Evolutionary conservation across 1,140 invertebrate genomes (phyloP).

Genomic region (Ericerus pela): DNA sequence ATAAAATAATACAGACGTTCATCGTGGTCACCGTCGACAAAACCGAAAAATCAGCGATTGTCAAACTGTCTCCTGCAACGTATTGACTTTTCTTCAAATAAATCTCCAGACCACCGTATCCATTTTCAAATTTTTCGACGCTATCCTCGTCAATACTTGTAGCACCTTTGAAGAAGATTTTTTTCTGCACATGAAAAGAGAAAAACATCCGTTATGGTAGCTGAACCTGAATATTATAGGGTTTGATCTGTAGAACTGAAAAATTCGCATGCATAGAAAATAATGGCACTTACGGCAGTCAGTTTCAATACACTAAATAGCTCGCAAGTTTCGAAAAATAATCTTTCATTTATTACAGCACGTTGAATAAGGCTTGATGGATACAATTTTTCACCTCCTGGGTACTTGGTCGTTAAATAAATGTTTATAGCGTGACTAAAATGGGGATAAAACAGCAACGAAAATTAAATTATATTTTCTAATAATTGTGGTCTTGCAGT

Average conservation of each 20-base stretch:
- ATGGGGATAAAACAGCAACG: too few species aligned
- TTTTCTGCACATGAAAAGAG: too few species aligned
- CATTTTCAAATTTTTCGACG: too few species aligned
- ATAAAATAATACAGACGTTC: slow-evolving; percentile 36
- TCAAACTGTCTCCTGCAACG: slow-evolving; percentile 48
- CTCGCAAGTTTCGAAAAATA: slow-evolving; percentile 56
- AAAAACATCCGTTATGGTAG: too few species aligned
- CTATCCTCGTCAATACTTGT: too few species aligned
- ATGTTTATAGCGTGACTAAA: slow-evolving; percentile 49
- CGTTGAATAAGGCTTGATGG: slow-evolving; percentile 46
- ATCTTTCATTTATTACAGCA: slow-evolving; percentile 51
- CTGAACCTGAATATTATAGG: too few species aligned
- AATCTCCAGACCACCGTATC: slow-evolving; percentile 44
- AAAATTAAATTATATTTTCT: too few species aligned
- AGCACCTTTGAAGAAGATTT: too few species aligned
- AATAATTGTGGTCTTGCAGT: too few species aligned
- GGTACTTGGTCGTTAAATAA: slow-evolving; percentile 53
- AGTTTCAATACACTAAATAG: slow-evolving; percentile 46
- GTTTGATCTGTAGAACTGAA: too few species aligned
- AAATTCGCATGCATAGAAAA: too few species aligned
- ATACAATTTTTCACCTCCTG: slow-evolving; percentile 40
- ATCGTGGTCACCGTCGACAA: slow-evolving; percentile 44
- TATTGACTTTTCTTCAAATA: slow-evolving; percentile 49
- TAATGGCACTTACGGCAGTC: slow-evolving; percentile 46
- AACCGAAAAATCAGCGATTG: slow-evolving; percentile 54